These are phyloP conservation scores for Leptinotarsa juncta DNA, from an alignment of 2,888 invertebrate genomes.

Conservation along the genomic window DNA sequence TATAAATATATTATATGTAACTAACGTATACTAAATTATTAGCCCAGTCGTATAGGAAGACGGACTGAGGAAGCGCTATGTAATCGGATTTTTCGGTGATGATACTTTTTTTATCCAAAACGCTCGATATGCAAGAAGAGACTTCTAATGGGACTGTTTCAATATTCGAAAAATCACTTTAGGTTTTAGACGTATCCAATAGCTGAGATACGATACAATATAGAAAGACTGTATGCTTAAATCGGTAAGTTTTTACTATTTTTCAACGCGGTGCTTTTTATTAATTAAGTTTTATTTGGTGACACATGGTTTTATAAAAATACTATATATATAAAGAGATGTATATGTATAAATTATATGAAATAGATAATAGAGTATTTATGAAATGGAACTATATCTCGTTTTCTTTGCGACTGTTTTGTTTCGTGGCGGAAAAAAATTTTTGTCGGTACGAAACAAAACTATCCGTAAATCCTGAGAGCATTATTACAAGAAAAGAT, in stretches of 20 bases:
- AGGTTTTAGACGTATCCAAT: constrained; percentile 53
- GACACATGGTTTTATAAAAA: constrained; percentile 67
- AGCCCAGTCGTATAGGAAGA: constrained; percentile 10
- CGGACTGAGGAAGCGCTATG: constrained; percentile 3
- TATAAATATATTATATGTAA: constrained; percentile 49
- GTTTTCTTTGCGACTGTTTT: constrained; percentile 56
- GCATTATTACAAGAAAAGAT: constrained; percentile 49
- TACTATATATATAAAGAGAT: constrained; percentile 66
- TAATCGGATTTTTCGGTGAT: constrained; percentile 15
- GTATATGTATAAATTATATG: constrained; percentile 67
- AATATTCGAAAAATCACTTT: constrained; percentile 53
- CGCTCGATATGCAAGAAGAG: not conserved
- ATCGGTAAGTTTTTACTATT: constrained; percentile 57
- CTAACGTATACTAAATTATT: constrained; percentile 54
- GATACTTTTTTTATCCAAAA: not conserved
- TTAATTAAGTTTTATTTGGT: constrained; percentile 65
- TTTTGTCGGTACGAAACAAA: constrained; percentile 46
- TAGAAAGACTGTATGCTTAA: constrained; percentile 64
- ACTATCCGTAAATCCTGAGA: constrained; percentile 43
- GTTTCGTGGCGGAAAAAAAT: constrained; percentile 48
- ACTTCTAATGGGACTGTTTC: constrained; percentile 14
- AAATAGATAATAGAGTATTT: constrained; percentile 65
- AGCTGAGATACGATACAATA: constrained; percentile 58
- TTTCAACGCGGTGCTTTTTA: constrained; percentile 56
- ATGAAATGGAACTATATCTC: constrained; percentile 65